phyloP scores from a whole-genome alignment of 2,888 invertebrate species.

The Andricus quercusramuli region DNA sequence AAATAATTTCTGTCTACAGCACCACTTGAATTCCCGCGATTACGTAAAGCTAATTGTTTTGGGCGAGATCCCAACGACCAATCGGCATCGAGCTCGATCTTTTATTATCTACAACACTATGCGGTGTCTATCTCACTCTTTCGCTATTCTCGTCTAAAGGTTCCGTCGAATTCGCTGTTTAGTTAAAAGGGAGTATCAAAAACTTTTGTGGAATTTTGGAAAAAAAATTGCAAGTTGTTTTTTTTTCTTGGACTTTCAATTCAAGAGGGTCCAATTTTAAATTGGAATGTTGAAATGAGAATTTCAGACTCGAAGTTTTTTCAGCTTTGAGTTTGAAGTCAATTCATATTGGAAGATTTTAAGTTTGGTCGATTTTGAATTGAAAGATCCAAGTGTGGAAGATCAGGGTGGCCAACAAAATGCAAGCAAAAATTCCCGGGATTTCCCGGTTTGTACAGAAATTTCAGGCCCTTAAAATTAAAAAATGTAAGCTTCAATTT shows the following conservation, averaged over 20 bases:
- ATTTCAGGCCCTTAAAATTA: no score
- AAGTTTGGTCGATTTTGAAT: not conserved
- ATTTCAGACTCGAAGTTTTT: not conserved
- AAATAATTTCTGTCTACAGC: slow-evolving; percentile 65
- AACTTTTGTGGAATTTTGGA: not conserved
- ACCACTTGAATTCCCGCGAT: slow-evolving; percentile 66
- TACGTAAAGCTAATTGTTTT: slow-evolving; percentile 58
- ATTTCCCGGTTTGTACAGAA: no score
- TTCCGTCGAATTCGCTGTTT: slow-evolving; percentile 19
- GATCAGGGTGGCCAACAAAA: no score
- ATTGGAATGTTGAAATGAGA: slow-evolving; percentile 17
- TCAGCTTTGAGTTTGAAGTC: not conserved
- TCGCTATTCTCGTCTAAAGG: slow-evolving; percentile 18
- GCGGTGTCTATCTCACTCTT: slow-evolving; percentile 37
- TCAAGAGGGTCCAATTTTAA: not conserved
- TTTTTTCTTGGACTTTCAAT: not conserved
- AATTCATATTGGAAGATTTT: slow-evolving; percentile 7
- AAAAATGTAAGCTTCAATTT: no score
- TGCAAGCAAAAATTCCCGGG: no score
- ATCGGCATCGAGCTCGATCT: slow-evolving; percentile 52
- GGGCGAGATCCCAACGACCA: slow-evolving; percentile 50
- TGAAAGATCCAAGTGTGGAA: not conserved
- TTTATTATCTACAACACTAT: slow-evolving; percentile 43
- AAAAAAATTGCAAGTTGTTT: not conserved
- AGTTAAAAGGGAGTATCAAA: not conserved